Conservation (phyloP, 1,140 invertebrate genomes). For the Coenobita brevimanus region DNA sequence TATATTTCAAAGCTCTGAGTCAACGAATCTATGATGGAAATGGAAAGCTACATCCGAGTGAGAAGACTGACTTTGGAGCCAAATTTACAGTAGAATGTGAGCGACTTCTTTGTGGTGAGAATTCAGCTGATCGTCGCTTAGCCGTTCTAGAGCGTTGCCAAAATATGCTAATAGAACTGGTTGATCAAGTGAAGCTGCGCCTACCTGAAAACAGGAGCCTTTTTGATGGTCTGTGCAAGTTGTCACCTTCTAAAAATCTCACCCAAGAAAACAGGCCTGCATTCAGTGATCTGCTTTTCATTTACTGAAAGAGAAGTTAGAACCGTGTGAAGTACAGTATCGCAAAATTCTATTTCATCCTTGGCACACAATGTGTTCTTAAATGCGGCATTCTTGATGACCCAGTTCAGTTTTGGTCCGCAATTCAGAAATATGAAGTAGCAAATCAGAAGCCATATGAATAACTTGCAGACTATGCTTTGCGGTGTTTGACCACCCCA, state of each 20-base stretch:
- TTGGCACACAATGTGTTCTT: conserved; percentile 32
- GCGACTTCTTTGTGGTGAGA: conserved; percentile 21
- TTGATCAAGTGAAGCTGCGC: conserved; percentile 23
- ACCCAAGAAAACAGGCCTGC: conserved; percentile 16
- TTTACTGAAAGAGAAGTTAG: conserved; percentile 5
- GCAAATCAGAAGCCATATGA: conserved; percentile 18
- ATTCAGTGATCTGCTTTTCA: conserved; percentile 27
- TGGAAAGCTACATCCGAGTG: background rate
- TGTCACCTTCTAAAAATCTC: background rate
- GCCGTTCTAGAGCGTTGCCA: conserved; percentile 9
- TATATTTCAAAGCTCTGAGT: conserved; percentile 20
- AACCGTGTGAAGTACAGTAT: conserved; percentile 30
- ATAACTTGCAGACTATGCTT: conserved; percentile 43
- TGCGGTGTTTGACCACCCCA: conserved; percentile 34
- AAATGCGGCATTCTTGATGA: conserved; percentile 28
- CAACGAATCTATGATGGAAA: conserved; percentile 17
- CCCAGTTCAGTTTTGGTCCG: conserved; percentile 32
- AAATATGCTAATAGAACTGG: conserved; percentile 33
- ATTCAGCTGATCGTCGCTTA: background rate
- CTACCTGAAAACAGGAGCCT: conserved; percentile 15
- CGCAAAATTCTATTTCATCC: conserved; percentile 38
- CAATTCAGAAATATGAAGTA: conserved; percentile 28
- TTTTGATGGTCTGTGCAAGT: conserved; percentile 34
- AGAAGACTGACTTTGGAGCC: conserved; percentile 37
- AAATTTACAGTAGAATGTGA: conserved; percentile 26